Base-by-base conservation (phyloP, 2,113 vertebrate species). In the Pterocles orientalis region DNA sequence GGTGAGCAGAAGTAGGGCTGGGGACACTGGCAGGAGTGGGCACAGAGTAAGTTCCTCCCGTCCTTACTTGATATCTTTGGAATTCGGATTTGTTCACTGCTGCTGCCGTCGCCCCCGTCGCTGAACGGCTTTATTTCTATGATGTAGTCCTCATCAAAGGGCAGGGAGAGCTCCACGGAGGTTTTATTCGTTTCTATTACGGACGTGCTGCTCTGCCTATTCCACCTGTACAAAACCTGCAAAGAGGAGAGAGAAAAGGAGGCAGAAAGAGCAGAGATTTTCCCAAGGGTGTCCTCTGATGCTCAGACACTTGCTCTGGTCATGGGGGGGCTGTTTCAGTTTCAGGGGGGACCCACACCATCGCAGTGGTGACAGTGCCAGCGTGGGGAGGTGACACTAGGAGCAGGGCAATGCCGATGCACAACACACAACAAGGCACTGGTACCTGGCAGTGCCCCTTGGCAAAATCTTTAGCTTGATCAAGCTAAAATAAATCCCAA, bases 161-260 rank as follows among this genome's bases (percentile, higher is more conserved):
- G 99, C 88, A 99, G 94, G 2, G 99, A 98, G 15, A 99, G 98
- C 98, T 99, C 99, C 95, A 99, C 99, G 0, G 99, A 99, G 34
- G 99, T 99, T 71, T 98, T 99, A 43, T 99, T 99, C 8, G 99
- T 99, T 93, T 99, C 99, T 88, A 99, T 99, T 39, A 99, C 96
- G 6, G 97, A 98, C 2, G 98, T 98, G 50, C 98, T 98, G 96
- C 99, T 98, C 96, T 99, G 99, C 51, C 97, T 97, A 97, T 98
- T 99, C 97, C 99, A 99, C 95, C 99, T 98, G 97, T 99, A 99
- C 64, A 99, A 79, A 76, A 99, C 99, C 99, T 99, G 94, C 9
- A 4, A 5, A 48, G 21, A 11, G 60, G 47, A 41, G 72, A 50
- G 26, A 70, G 15, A 11, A 11, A 6, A 53, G 70, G 79, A n/a